A percentile compares a stretch with the other conserved stretches of the same genome.
Evolutionary conservation across 2,888 invertebrate genomes (phyloP).

Genomic region (Tubulanus polymorphus): DNA sequence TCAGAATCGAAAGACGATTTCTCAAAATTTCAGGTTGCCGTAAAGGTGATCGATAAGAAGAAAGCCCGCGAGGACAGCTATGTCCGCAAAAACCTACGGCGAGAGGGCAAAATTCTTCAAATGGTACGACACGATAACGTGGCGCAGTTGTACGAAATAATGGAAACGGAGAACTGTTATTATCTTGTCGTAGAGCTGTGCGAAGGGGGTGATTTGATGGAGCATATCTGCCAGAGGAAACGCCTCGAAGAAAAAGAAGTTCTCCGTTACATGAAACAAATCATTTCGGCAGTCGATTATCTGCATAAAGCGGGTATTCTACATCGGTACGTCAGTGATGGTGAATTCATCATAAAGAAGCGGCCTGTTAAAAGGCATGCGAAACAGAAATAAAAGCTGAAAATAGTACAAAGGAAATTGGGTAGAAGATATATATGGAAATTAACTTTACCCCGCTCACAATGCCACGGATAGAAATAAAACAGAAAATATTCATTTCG

Average conservation of each 20-base stretch:
- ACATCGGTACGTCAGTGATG: slow-evolving; percentile 38
- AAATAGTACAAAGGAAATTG: too few species aligned
- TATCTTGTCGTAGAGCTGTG: slow-evolving; percentile 51
- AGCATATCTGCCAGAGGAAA: slow-evolving; percentile 42
- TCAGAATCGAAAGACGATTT: too few species aligned
- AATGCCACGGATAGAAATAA: too few species aligned
- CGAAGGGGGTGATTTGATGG: slow-evolving; percentile 49
- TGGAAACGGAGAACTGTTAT: slow-evolving; percentile 52
- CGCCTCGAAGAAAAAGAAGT: slow-evolving; percentile 42
- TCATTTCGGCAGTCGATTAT: slow-evolving; percentile 49
- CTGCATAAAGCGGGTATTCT: slow-evolving; percentile 47
- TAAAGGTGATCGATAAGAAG: slow-evolving; percentile 51
- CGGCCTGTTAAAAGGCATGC: too few species aligned
- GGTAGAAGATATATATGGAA: too few species aligned
- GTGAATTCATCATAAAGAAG: background rate
- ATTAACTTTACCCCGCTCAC: too few species aligned
- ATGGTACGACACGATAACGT: slow-evolving; percentile 46
- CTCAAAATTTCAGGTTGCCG: slow-evolving; percentile 39
- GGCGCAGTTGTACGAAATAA: slow-evolving; percentile 45
- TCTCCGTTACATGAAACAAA: slow-evolving; percentile 43
- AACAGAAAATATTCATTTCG: too few species aligned
- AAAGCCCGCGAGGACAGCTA: slow-evolving; percentile 46
- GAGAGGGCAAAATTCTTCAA: slow-evolving; percentile 49
- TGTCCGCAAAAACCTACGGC: slow-evolving; percentile 45
- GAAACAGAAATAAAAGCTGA: too few species aligned